These are phyloP conservation scores for Tinea trinotella DNA, from an alignment of 2,888 invertebrate genomes.

Conservation along the genomic window DNA sequence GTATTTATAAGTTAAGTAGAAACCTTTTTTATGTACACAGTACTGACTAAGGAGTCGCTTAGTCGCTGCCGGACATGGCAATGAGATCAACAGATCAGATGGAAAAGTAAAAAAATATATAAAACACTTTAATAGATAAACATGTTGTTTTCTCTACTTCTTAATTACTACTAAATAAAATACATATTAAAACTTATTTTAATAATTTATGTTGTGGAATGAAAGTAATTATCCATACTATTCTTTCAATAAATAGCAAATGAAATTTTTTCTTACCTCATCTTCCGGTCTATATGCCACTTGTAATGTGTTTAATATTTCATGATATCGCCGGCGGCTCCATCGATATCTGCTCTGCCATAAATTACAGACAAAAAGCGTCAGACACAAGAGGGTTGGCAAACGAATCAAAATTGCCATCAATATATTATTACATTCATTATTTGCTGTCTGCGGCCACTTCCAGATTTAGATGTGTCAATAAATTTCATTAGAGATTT, in stretches of 20 bases:
- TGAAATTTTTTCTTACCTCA: slow-evolving; percentile 65
- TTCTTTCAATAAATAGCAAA: slow-evolving; percentile 35
- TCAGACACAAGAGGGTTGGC: slow-evolving; percentile 37
- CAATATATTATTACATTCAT: slow-evolving; percentile 42
- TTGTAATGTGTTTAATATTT: slow-evolving; percentile 73
- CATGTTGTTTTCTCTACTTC: too few relatives aligned
- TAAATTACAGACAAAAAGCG: slow-evolving; percentile 65
- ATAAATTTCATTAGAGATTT: background rate
- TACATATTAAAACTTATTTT: too few relatives aligned
- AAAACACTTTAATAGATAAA: too few relatives aligned
- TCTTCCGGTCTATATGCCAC: slow-evolving; percentile 65
- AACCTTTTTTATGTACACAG: too few relatives aligned
- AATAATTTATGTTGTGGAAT: too few relatives aligned
- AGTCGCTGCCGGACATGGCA: too few relatives aligned
- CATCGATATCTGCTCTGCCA: slow-evolving; percentile 61
- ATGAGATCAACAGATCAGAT: too few relatives aligned
- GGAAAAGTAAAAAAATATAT: too few relatives aligned
- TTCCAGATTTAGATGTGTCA: slow-evolving; percentile 11
- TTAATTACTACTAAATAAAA: too few relatives aligned
- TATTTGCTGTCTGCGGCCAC: slow-evolving; percentile 14
- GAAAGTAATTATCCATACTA: slow-evolving; percentile 35
- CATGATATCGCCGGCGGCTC: slow-evolving; percentile 62
- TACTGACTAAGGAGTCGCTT: too few relatives aligned
- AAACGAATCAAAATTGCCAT: slow-evolving; percentile 52
- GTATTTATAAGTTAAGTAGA: too few relatives aligned